Conservation (phyloP, 2,797 vertebrate genomes). For the Sparus aurata region DNA sequence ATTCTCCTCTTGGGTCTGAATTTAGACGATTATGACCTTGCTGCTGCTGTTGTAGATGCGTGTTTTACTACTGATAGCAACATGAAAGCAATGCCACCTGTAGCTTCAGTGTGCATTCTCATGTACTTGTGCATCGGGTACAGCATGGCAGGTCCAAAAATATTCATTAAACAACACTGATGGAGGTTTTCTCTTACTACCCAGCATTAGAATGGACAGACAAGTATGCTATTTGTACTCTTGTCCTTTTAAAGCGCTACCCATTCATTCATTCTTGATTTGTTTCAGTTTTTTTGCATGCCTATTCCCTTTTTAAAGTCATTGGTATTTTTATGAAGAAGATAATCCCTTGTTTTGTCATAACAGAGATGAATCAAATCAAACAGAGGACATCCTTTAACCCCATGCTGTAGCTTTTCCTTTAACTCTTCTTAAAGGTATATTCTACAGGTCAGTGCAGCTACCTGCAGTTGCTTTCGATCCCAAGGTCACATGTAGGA, state of each 20-base stretch:
- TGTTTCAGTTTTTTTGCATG: background rate
- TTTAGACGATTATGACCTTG: background rate
- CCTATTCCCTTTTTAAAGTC: background rate
- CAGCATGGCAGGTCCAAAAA: slow-evolving; percentile 9
- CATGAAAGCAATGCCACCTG: slow-evolving; percentile 48
- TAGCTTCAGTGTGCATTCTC: slow-evolving; percentile 45
- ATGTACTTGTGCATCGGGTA: slow-evolving; percentile 25
- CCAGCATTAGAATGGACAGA: background rate
- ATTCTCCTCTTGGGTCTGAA: background rate
- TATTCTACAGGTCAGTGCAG: slow-evolving; percentile 23
- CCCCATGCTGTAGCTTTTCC: background rate
- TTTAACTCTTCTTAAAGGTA: background rate
- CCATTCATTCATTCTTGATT: slow-evolving; percentile 4
- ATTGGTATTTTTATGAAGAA: slow-evolving; percentile 10
- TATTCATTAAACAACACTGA: slow-evolving; percentile 11
- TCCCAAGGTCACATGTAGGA: slow-evolving; percentile 45
- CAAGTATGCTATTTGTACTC: background rate
- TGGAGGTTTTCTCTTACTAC: background rate
- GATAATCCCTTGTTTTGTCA: slow-evolving; percentile 14
- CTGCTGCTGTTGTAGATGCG: slow-evolving; percentile 1
- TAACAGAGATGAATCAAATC: slow-evolving; percentile 1
- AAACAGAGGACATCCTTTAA: background rate
- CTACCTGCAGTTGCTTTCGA: slow-evolving; percentile 23
- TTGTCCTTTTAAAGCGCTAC: background rate
- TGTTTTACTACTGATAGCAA: slow-evolving; percentile 22